A percentile compares a stretch with the other conserved stretches of the same genome.
Conservation (phyloP, 2,888 invertebrate species). For the Pristionchus arcanus region DNA sequence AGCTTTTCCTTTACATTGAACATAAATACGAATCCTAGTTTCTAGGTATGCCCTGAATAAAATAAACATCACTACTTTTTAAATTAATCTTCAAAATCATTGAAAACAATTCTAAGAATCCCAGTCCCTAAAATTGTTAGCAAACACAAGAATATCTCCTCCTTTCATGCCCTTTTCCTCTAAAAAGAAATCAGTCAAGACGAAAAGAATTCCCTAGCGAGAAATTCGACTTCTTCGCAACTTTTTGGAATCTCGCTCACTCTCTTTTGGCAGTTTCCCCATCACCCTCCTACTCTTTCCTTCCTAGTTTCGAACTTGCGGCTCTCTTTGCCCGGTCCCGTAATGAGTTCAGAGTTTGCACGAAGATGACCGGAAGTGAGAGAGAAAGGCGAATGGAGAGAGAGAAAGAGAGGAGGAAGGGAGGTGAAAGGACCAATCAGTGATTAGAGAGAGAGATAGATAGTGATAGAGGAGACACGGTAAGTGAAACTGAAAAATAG, state of each 20-base stretch:
- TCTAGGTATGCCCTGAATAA: too few species aligned
- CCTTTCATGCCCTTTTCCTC: neutral
- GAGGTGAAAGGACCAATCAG: neutral
- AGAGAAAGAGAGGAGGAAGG: neutral
- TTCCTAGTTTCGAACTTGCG: slow-evolving; percentile 11
- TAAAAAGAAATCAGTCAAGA: slow-evolving; percentile 8
- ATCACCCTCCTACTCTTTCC: neutral
- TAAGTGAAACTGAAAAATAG: slow-evolving; percentile 35
- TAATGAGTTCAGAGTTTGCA: slow-evolving; percentile 48
- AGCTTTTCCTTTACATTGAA: too few species aligned
- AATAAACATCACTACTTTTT: too few species aligned
- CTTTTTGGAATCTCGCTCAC: neutral
- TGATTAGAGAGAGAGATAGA: neutral
- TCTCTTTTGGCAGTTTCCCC: neutral
- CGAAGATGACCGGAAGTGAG: slow-evolving; percentile 35
- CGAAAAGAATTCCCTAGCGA: neutral
- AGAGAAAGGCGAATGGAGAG: neutral
- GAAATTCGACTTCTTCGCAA: slow-evolving; percentile 32
- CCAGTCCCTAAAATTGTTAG: neutral
- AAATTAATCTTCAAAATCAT: too few species aligned
- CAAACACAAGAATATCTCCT: neutral
- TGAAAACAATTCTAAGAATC: too few species aligned
- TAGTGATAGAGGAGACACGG: neutral
- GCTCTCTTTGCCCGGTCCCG: too few species aligned
- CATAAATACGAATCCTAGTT: too few species aligned